Evolutionary conservation across 2,888 invertebrate genomes (phyloP).

Genomic region (Tricholauxania praeusta): DNA sequence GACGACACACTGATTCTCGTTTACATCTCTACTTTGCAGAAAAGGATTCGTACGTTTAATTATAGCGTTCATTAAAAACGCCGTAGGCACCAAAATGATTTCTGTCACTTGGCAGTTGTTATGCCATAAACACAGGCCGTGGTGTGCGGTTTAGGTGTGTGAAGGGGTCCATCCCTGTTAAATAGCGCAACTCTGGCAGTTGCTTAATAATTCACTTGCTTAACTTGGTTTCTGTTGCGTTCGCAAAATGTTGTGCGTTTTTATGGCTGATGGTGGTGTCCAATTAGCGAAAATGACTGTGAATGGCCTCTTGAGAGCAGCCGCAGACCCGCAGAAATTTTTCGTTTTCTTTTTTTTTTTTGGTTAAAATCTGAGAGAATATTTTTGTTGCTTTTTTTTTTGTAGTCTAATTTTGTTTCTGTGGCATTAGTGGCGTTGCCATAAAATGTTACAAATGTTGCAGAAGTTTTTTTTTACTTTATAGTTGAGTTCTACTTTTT

Average conservation of each 20-base stretch:
- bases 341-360: neutral
- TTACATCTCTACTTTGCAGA: neutral
- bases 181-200: no score
- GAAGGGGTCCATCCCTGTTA: no score
- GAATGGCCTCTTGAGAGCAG: slow-evolving; percentile 15
- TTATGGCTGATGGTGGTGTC: slow-evolving; percentile 14
- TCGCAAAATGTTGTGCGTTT: slow-evolving; percentile 16
- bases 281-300: slow-evolving; percentile 16
- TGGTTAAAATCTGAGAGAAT: no score
- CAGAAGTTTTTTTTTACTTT: no score
- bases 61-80: slow-evolving; percentile 18
- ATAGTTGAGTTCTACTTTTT: no score
- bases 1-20: neutral
- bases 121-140: neutral
- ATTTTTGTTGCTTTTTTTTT: no score
- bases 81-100: slow-evolving; percentile 15
- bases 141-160: neutral
- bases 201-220: neutral
- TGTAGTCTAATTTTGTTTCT: neutral
- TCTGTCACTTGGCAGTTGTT: slow-evolving; percentile 16
- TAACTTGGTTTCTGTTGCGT: slow-evolving; percentile 9
- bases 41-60: slow-evolving; percentile 19
- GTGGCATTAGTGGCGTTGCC: neutral
- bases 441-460: slow-evolving; percentile 1
- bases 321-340: neutral